Evolutionary conservation across 2,113 vertebrate genomes (phyloP).

Genomic region (Forbesichthys papilliferus): DNA sequence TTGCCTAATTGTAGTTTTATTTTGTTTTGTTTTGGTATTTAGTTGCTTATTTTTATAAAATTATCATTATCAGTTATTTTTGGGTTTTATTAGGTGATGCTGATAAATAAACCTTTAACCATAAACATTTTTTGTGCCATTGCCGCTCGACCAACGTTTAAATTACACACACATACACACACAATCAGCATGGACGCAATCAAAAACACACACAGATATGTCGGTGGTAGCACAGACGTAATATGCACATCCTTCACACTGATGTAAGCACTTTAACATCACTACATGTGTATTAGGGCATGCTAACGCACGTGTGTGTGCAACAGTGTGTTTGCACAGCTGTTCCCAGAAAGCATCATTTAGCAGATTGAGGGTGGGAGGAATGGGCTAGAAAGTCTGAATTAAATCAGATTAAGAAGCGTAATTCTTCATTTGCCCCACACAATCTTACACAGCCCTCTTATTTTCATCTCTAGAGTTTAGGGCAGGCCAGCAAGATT

Average conservation of each 20-base stretch:
- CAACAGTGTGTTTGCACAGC: background rate
- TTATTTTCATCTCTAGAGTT: background rate
- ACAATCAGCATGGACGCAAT: background rate
- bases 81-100: too few relatives aligned
- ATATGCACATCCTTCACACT: background rate
- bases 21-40: too few relatives aligned
- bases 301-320: slow-evolving; percentile 15
- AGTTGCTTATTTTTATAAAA: too few relatives aligned
- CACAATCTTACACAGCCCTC: background rate
- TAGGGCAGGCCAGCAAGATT: background rate
- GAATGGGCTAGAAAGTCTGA: background rate
- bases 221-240: background rate
- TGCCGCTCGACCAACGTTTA: background rate
- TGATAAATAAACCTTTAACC: too few relatives aligned
- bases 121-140: too few relatives aligned
- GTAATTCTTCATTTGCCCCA: background rate
- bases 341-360: background rate
- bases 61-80: too few relatives aligned
- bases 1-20: too few relatives aligned
- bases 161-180: background rate
- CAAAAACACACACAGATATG: background rate
- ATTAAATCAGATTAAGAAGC: background rate
- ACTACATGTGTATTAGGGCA: slow-evolving; percentile 1
- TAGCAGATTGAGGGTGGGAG: background rate
- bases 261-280: slow-evolving; percentile 30